Conservation (phyloP, 2,113 vertebrate species). For the Cyanoramphus novaezelandiae region DNA sequence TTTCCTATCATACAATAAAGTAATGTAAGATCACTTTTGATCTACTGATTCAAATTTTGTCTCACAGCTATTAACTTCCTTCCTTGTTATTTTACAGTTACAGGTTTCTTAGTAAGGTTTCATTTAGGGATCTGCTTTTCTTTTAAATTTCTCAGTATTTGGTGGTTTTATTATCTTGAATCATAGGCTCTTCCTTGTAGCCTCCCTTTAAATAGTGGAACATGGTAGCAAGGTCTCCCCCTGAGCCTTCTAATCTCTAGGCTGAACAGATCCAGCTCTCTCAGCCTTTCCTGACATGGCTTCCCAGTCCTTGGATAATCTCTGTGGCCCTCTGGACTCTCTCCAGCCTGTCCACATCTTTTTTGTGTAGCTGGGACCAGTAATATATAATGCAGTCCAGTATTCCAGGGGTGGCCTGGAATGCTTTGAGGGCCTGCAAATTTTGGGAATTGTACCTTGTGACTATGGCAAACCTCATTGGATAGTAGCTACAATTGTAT, state of each 20-base stretch:
- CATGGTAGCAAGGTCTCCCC: background rate
- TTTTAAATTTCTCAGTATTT: background rate
- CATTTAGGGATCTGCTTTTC: background rate
- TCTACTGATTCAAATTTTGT: background rate
- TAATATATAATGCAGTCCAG: background rate
- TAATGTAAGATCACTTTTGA: background rate
- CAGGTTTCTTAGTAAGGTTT: background rate
- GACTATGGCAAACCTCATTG: background rate
- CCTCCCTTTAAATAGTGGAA: background rate
- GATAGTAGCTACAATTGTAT: background rate
- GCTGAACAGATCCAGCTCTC: background rate
- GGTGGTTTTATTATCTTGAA: background rate
- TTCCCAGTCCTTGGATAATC: background rate
- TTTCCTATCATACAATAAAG: background rate
- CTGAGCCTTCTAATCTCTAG: background rate
- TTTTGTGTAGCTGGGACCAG: background rate
- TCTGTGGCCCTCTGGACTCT: background rate
- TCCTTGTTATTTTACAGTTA: background rate
- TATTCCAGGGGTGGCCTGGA: background rate
- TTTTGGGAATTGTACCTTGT: background rate
- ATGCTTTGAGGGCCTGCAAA: background rate
- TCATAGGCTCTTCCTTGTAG: background rate
- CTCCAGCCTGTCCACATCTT: background rate
- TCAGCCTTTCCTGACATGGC: background rate
- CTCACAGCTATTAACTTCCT: background rate